Percentiles rank a stretch among this genome's conserved stretches.
These are phyloP conservation scores for Ormyrus thymus DNA, from an alignment of 2,888 invertebrate species.

Conservation along the genomic window DNA sequence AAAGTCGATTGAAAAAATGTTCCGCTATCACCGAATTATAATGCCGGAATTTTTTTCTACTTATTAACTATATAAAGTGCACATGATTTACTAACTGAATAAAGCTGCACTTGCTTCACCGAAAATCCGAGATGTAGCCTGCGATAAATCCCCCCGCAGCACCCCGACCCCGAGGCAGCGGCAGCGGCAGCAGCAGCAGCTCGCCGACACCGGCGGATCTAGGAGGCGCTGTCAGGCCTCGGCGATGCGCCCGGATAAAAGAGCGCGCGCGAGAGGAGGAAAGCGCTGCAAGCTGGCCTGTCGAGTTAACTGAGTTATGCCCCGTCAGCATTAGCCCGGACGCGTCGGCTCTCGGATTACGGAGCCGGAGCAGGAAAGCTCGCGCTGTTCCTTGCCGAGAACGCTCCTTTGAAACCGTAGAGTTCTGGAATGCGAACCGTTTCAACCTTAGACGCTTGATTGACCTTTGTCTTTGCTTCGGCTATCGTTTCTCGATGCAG, in stretches of 20 bases:
- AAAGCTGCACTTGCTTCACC: slow-evolving; percentile 6
- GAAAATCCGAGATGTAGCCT: slow-evolving; percentile 36
- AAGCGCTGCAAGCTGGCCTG: not conserved
- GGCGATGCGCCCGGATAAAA: slow-evolving; percentile 40
- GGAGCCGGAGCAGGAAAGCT: slow-evolving; percentile 4
- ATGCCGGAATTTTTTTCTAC: too few species aligned
- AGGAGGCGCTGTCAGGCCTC: slow-evolving; percentile 27
- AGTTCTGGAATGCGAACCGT: slow-evolving; percentile 8
- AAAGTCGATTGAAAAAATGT: too few species aligned
- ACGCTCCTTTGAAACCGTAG: not conserved
- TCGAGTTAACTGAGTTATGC: slow-evolving; percentile 46
- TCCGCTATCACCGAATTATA: too few species aligned
- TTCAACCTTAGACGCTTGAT: slow-evolving; percentile 7
- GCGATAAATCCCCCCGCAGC: slow-evolving; percentile 20
- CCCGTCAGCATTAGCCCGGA: slow-evolving; percentile 43
- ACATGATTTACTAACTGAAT: too few species aligned
- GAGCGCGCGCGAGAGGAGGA: slow-evolving; percentile 10
- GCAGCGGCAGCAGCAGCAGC: not conserved
- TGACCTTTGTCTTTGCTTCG: not conserved
- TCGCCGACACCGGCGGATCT: slow-evolving; percentile 3
- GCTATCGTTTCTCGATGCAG: too few species aligned
- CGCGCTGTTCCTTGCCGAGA: not conserved
- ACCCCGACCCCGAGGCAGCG: not conserved
- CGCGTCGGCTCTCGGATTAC: slow-evolving; percentile 45
- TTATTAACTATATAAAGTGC: too few species aligned